Percentiles rank a stretch among this genome's conserved stretches.
Conservation (phyloP, 2,797 vertebrate genomes). For the Xerus rutilus region DNA sequence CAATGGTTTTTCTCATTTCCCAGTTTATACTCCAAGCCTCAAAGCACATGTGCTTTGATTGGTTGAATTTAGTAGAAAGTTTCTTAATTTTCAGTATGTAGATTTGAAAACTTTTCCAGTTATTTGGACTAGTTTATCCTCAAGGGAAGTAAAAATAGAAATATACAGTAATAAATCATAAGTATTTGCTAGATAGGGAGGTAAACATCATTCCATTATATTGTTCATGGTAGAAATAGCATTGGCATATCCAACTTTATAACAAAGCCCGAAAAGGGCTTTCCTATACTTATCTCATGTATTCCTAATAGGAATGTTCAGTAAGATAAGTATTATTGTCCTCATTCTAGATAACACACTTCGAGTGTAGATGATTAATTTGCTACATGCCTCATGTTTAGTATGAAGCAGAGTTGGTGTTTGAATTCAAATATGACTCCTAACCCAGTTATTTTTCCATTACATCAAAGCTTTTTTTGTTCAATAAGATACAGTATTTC, state of each 20-base stretch:
- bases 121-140: slow-evolving; percentile 38
- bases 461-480: slow-evolving; percentile 61
- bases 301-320: slow-evolving; percentile 3
- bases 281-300: background rate
- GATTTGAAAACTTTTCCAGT: slow-evolving; percentile 54
- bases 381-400: background rate
- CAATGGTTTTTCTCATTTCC: slow-evolving; percentile 68
- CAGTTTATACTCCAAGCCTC: slow-evolving; percentile 56
- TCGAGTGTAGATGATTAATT: slow-evolving; percentile 63
- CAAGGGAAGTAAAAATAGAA: slow-evolving; percentile 65
- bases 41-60: slow-evolving; percentile 69
- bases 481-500: slow-evolving; percentile 37
- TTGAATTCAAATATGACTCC: slow-evolving; percentile 55
- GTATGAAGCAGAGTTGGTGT: slow-evolving; percentile 10
- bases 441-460: slow-evolving; percentile 61
- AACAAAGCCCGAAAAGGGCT: background rate
- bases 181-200: background rate
- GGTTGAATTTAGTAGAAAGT: slow-evolving; percentile 38
- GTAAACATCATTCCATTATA: slow-evolving; percentile 2
- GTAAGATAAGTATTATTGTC: background rate
- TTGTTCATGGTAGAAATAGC: background rate
- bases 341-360: background rate
- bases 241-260: background rate
- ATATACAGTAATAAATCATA: background rate
- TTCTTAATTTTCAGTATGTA: slow-evolving; percentile 50